A percentile compares a stretch with the other conserved stretches of the same genome.
phyloP scores from a whole-genome alignment of 23 tunicate species.

The Pegea sp. region DNA sequence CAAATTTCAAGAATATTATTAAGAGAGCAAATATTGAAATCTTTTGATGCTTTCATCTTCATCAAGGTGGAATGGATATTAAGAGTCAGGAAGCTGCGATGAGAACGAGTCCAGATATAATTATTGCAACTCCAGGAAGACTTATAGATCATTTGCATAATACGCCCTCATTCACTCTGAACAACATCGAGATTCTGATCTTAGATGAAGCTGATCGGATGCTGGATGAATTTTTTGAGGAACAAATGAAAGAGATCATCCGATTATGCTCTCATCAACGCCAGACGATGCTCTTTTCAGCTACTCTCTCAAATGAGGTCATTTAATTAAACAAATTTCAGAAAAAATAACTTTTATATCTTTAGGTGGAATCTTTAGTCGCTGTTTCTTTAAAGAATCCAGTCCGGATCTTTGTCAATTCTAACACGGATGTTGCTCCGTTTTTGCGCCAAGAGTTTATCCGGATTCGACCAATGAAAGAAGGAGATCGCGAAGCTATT shows the following conservation, averaged over 20 bases:
- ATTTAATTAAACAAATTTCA: not conserved
- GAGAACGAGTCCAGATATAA: slow-evolving; percentile 66
- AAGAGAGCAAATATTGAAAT: not conserved
- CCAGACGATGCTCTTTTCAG: slow-evolving; percentile 94
- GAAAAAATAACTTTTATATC: too few relatives aligned
- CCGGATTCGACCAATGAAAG: slow-evolving; percentile 57
- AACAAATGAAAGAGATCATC: slow-evolving; percentile 94
- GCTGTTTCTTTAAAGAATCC: slow-evolving; percentile 66
- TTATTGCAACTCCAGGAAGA: slow-evolving; percentile 89
- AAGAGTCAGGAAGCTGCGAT: slow-evolving; percentile 73
- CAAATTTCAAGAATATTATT: too few relatives aligned
- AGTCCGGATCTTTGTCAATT: slow-evolving; percentile 54
- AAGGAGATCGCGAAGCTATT: slow-evolving; percentile 97
- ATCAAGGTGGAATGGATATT: slow-evolving; percentile 60
- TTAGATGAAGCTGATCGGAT: slow-evolving; percentile 98
- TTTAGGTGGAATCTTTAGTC: slow-evolving; percentile 47
- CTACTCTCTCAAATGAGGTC: slow-evolving; percentile 64
- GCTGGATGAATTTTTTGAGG: slow-evolving; percentile 91
- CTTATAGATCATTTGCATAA: slow-evolving; percentile 94
- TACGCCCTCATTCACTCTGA: slow-evolving; percentile 61
- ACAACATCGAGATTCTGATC: slow-evolving; percentile 51
- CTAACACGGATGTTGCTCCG: slow-evolving; percentile 91
- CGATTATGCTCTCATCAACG: slow-evolving; percentile 51
- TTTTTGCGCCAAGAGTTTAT: slow-evolving; percentile 75
- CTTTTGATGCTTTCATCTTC: not conserved